These are phyloP conservation scores for Phorcus lineatus DNA, from an alignment of 2,888 invertebrate genomes.

Conservation along the genomic window DNA sequence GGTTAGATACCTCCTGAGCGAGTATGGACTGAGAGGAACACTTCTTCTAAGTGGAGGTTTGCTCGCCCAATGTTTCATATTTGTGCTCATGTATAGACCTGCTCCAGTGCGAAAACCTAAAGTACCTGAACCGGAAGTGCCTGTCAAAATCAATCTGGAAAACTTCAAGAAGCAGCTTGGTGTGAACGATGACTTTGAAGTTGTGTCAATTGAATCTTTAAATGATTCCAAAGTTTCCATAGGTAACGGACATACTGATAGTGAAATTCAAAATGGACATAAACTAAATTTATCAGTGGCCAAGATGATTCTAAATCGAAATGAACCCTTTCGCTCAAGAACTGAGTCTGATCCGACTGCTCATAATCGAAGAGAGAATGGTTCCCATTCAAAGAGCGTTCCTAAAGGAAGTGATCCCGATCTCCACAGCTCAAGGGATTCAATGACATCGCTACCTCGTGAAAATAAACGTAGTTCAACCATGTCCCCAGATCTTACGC, in stretches of 20 bases:
- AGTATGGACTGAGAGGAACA: constrained; percentile 12
- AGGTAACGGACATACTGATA: neutral
- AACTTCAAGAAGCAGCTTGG: neutral
- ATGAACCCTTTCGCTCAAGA: neutral
- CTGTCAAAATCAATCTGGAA: neutral
- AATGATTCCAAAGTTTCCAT: neutral
- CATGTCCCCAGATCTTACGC: neutral
- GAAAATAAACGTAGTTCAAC: neutral
- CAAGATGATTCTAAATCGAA: neutral
- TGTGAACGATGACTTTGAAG: neutral
- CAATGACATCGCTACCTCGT: too few relatives aligned
- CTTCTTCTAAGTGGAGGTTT: neutral
- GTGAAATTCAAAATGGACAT: neutral
- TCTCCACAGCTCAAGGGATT: neutral
- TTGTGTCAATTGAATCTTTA: neutral
- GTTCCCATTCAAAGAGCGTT: neutral
- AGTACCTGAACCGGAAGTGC: neutral
- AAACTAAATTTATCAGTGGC: neutral
- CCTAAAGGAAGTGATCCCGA: neutral
- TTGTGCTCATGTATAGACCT: neutral
- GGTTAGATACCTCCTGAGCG: neutral
- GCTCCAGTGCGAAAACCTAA: neutral
- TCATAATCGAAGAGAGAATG: neutral
- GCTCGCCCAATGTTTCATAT: neutral
- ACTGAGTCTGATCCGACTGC: constrained; percentile 8